A percentile compares a stretch with the other conserved stretches of the same genome.
These are phyloP conservation scores for Phacellophora camtschatica DNA, from an alignment of 30 jellyfish, hydroid and myxozoan species.

Conservation along the genomic window DNA sequence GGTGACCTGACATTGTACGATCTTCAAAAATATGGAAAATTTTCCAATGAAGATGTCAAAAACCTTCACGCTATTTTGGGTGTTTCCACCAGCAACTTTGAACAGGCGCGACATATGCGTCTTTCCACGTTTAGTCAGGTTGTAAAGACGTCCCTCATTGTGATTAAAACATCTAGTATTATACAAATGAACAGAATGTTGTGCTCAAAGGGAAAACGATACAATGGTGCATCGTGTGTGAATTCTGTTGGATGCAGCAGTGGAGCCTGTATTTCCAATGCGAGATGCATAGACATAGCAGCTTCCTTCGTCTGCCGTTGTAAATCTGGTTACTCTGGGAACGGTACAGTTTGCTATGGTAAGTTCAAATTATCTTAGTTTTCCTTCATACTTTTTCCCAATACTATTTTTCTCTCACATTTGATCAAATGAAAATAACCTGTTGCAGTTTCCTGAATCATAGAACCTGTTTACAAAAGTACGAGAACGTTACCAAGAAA, in stretches of 20 bases:
- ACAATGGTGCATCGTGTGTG: background rate
- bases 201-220: background rate
- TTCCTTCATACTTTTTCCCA: background rate
- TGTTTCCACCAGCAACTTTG: background rate
- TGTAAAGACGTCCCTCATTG: background rate
- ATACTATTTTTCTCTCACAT: no score
- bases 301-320: background rate
- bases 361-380: background rate
- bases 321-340: conserved; percentile 15
- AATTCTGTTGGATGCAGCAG: background rate
- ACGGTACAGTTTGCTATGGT: conserved; percentile 12
- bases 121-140: background rate
- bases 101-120: background rate
- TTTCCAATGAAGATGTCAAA: background rate
- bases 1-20: background rate
- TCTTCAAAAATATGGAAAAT: background rate
- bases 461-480: no score
- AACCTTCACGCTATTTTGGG: background rate
- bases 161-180: background rate
- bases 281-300: background rate
- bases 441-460: no score
- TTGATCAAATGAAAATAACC: no score
- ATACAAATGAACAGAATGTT: background rate
- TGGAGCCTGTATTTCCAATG: background rate
- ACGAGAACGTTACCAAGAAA: no score